Evolutionary conservation across 2,888 invertebrate species (phyloP).

Genomic region (Anticlea derivata): DNA sequence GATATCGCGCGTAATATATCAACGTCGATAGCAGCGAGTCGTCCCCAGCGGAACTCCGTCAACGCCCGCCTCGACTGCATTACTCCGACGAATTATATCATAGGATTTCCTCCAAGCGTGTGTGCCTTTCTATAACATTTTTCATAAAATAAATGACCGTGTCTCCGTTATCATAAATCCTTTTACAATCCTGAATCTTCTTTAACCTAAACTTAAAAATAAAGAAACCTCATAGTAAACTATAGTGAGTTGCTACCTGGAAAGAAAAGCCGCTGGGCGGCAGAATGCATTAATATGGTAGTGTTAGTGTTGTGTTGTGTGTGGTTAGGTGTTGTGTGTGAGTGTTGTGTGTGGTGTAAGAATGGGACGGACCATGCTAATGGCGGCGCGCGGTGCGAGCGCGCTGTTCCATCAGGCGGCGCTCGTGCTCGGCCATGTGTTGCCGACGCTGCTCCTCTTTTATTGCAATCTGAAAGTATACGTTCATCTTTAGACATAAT

Average conservation of each 20-base stretch:
- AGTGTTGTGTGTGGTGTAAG: constrained; percentile 32
- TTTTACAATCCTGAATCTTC: constrained; percentile 39
- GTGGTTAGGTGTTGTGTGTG: constrained; percentile 27
- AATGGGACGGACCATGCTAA: constrained; percentile 79
- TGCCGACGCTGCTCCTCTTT: constrained; percentile 94
- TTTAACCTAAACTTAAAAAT: constrained; percentile 59
- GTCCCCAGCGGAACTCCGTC: constrained; percentile 50
- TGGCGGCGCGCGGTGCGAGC: constrained; percentile 77
- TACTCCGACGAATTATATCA: constrained; percentile 76
- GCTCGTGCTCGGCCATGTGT: constrained; percentile 94
- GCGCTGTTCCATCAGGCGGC: constrained; percentile 89
- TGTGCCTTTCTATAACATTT: constrained; percentile 82
- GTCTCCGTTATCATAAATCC: constrained; percentile 51
- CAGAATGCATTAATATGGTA: constrained; percentile 47
- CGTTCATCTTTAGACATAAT: neutral
- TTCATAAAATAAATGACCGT: constrained; percentile 70
- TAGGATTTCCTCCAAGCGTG: constrained; percentile 79
- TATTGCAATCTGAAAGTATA: constrained; percentile 88
- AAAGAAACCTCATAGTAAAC: constrained; percentile 53
- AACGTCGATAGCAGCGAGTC: constrained; percentile 50
- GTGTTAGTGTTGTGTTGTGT: constrained; percentile 29
- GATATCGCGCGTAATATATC: constrained; percentile 32
- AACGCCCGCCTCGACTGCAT: constrained; percentile 57
- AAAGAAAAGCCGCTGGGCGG: constrained; percentile 62
- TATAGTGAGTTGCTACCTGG: constrained; percentile 60